Evolutionary conservation across 2,113 vertebrate genomes (phyloP), one percentile per base, ranked within the genome.

Genomic region (Chroicocephalus ridibundus): DNA sequence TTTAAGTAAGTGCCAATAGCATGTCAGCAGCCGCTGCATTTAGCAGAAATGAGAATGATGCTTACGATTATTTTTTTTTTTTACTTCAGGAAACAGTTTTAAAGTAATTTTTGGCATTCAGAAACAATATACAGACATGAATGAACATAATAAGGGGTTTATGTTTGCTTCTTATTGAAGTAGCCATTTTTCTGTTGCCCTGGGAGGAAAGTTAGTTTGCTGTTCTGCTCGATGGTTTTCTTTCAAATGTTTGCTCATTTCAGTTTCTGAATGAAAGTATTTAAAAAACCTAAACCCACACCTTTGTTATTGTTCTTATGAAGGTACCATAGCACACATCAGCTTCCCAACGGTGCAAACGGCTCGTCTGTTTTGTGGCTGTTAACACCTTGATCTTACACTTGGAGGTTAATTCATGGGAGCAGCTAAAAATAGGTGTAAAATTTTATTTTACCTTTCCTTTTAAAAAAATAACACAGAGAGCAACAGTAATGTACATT

Each of bases 31-130:
- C n/a, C 47, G 52, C 54, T 81, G 40, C 40, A 36, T 76, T 89
- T 84, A 89, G 42, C 36, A 88, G 42, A 85, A 85, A 90, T 46
- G 6, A 88, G 64, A 94, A 69, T n/a, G 49, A 66, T 76, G 31
- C 7, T 87, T 94, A 58, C 84, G 54, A 84, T 72, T 2, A 27
- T 32, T 47, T 25, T 62, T 25, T 62, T 81, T 57, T 86, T 81
- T 83, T 42, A 91, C 19, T 93, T 93, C 54, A 93, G 27, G 19
- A 91, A 86, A 55, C 11, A 76, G 27, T 74, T 91, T 82, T 91
- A 15, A 94, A 88, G 27, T 66, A 82, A 86, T 80, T 86, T 85
- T 94, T 96, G 46, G 14, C 31, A 77, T 91, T 89, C 51, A 72
- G 36, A 96, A 86, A 60, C 20, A 89, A 60, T 57, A 74, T 58